These are phyloP conservation scores for Bubo scandiacus DNA, from an alignment of 2,113 vertebrate genomes.

Conservation along the genomic window DNA sequence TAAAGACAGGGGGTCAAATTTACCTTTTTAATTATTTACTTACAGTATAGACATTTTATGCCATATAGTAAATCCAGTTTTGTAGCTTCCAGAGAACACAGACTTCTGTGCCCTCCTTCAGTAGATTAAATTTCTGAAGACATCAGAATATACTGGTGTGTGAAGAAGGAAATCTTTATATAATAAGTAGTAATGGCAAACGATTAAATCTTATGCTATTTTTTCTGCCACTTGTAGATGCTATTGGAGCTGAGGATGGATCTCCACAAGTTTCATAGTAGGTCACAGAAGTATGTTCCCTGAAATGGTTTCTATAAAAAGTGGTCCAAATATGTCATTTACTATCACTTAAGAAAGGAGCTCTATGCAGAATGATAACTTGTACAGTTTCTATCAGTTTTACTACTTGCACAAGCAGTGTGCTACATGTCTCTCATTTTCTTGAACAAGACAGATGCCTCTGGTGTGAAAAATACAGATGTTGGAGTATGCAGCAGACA, in stretches of 20 bases:
- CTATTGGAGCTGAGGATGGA: neutral
- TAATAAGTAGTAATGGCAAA: neutral
- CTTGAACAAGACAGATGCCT: slow-evolving; percentile 61
- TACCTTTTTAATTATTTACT: neutral
- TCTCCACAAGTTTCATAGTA: slow-evolving; percentile 19
- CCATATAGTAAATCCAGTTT: neutral
- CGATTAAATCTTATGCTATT: neutral
- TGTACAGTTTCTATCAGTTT: slow-evolving; percentile 53
- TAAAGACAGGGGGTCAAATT: neutral
- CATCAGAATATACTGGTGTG: neutral
- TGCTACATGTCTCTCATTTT: slow-evolving; percentile 60
- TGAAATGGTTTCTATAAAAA: slow-evolving; percentile 49
- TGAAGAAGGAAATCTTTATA: neutral
- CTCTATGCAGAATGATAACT: slow-evolving; percentile 48
- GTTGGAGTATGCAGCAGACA: slow-evolving; percentile 63
- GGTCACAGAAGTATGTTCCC: slow-evolving; percentile 9
- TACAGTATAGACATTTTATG: neutral
- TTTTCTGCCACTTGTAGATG: neutral
- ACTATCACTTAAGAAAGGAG: slow-evolving; percentile 16
- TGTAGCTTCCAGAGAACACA: neutral
- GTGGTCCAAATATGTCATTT: slow-evolving; percentile 54
- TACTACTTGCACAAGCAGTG: slow-evolving; percentile 51
- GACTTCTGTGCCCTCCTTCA: neutral
- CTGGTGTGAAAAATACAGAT: slow-evolving; percentile 70
- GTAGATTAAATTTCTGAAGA: neutral